Evolutionary conservation across 2,113 vertebrate species (phyloP), one percentile per base, ranked within the genome.

Genomic region (Drymodes brunneopygia): DNA sequence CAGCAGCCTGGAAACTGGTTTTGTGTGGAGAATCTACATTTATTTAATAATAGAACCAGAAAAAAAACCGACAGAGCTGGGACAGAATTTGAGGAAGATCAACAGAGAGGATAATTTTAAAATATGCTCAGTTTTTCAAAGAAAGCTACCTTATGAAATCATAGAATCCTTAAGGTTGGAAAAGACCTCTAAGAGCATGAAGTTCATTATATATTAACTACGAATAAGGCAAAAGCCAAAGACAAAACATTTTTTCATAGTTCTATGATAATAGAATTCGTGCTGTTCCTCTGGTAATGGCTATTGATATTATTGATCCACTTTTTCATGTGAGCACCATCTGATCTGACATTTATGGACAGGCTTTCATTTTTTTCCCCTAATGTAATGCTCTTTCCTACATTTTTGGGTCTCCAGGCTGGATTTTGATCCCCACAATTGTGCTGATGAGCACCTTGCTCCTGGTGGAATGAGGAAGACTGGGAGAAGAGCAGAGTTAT

Each of bases 271-370:
- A 44, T 25, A 54, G 33, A 40, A 31, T 17, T 31, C 0, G 0
- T 20, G 47, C 27, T 65, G 47, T 38, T 61, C 42, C 61, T 69
- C 62, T n/a, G 20, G 21, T 73, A 91, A 94, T 91, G 66, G 58
- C 19, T 89, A 95, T 93, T 62, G 91, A 96, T 60, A 13, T 62
- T 95, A 96, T 94, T 65, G 95, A 95, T 40, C 81, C 42, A 16
- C 50, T 54, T 77, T 75, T 70, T 72, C 53, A 85, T 12, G 45
- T 0, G 2, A 89, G 74, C 45, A 51, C n/a, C 36, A 72, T 79
- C 72, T 79, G 40, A 75, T 50, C 54, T 2, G 2, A 50, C 27
- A 17, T 45, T 71, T 72, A 77, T 45, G 72, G 87, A 72, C 70
- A 75, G 8, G 14, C 53, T 79, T 77, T 57, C 45, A 48, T 71